Conservation (phyloP, 2,797 vertebrate species). For the Hemibagrus guttatus region DNA sequence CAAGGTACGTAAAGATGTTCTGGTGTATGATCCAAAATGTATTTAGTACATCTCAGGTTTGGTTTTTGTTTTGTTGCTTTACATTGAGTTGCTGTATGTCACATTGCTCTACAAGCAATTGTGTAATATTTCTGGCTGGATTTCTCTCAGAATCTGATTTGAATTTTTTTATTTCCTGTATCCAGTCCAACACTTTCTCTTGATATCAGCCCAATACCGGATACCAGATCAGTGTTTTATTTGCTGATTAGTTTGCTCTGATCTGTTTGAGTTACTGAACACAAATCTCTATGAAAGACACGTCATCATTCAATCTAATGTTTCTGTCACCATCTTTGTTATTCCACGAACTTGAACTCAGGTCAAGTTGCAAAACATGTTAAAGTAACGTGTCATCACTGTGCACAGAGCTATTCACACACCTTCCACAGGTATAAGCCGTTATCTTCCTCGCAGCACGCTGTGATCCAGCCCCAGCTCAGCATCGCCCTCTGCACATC, state of each 20-base stretch:
- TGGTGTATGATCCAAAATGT: neutral
- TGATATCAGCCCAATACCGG: neutral
- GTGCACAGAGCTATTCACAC: neutral
- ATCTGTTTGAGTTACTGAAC: neutral
- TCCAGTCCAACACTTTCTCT: neutral
- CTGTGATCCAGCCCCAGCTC: neutral
- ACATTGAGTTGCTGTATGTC: too few relatives aligned
- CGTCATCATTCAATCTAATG: neutral
- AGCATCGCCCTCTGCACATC: constrained; percentile 43
- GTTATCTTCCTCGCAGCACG: constrained; percentile 24
- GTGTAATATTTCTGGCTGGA: neutral
- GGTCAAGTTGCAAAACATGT: neutral
- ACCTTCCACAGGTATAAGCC: neutral
- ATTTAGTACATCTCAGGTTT: neutral
- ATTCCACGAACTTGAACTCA: neutral
- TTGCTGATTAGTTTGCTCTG: neutral
- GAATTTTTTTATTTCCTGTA: neutral
- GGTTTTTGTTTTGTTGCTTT: neutral
- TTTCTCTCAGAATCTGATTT: neutral
- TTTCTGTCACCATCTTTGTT: neutral
- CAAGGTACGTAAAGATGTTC: neutral
- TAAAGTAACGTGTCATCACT: neutral
- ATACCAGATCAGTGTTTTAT: neutral
- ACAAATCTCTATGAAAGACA: neutral
- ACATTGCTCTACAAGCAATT: neutral